Percentiles rank a stretch among this genome's conserved stretches.
phyloP scores from a whole-genome alignment of 2,888 invertebrate species.

The Itoplectis maculator region DNA sequence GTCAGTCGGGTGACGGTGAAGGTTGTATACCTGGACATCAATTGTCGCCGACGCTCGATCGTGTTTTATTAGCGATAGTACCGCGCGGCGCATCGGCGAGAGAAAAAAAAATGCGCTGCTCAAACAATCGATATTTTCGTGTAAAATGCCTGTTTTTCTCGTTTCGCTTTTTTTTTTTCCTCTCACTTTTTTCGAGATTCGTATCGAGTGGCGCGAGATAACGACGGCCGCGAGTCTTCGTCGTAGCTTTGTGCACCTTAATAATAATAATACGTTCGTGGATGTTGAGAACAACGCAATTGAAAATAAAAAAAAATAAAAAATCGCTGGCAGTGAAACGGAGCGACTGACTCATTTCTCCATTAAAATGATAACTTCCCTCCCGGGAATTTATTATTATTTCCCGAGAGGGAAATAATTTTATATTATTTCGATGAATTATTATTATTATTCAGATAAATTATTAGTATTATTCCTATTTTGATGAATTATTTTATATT shows the following conservation, averaged over 20 bases:
- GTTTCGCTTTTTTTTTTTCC: constrained; percentile 32
- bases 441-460: no score
- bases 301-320: no score
- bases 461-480: no score
- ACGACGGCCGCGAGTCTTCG: constrained; percentile 67
- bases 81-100: constrained; percentile 57
- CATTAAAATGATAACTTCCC: no score
- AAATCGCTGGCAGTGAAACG: not conserved
- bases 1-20: constrained; percentile 63
- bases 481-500: not conserved
- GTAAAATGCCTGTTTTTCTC: constrained; percentile 68
- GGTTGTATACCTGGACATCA: constrained; percentile 74
- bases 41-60: constrained; percentile 76
- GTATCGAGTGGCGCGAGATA: constrained; percentile 74
- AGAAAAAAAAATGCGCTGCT: constrained; percentile 38
- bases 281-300: no score
- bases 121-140: constrained; percentile 77
- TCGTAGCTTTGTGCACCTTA: constrained; percentile 63
- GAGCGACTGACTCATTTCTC: no score
- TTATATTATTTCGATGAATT: no score
- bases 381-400: no score
- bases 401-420: no score
- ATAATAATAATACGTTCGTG: no score
- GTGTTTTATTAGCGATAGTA: constrained; percentile 81
- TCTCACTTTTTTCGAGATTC: constrained; percentile 74